Conservation (phyloP, 2,797 vertebrate species). For the Emys orbicularis region DNA sequence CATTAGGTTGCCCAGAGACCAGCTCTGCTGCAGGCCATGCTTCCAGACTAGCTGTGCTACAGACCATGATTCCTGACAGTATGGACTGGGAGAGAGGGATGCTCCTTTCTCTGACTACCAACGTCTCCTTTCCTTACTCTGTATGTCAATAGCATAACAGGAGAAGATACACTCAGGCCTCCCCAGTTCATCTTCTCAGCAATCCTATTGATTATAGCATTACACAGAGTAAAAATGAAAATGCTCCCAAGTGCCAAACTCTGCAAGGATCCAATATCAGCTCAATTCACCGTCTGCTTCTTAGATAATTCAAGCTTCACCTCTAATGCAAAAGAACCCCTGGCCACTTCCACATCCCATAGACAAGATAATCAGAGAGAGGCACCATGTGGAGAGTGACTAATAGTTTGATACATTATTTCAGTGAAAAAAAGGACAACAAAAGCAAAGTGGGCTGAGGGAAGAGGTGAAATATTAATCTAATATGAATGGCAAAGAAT, state of each 20-base stretch:
- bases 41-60: background rate
- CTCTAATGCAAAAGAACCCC: background rate
- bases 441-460: background rate
- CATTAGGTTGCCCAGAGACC: background rate
- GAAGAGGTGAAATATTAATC: rapidly evolving
- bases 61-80: background rate
- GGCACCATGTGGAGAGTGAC: background rate
- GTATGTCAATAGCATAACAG: background rate
- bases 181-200: background rate
- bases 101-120: background rate
- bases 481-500: background rate
- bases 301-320: background rate
- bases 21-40: too few species aligned
- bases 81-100: background rate
- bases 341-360: background rate
- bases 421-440: slow-evolving; percentile 1
- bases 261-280: background rate
- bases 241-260: slow-evolving; percentile 14
- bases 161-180: background rate
- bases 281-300: background rate
- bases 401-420: background rate
- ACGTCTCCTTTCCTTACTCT: background rate
- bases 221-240: background rate
- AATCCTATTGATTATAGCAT: background rate
- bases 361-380: background rate